Evolutionary conservation across 2,888 invertebrate genomes (phyloP).

Genomic region (Bursaphelenchus okinawaensis): DNA sequence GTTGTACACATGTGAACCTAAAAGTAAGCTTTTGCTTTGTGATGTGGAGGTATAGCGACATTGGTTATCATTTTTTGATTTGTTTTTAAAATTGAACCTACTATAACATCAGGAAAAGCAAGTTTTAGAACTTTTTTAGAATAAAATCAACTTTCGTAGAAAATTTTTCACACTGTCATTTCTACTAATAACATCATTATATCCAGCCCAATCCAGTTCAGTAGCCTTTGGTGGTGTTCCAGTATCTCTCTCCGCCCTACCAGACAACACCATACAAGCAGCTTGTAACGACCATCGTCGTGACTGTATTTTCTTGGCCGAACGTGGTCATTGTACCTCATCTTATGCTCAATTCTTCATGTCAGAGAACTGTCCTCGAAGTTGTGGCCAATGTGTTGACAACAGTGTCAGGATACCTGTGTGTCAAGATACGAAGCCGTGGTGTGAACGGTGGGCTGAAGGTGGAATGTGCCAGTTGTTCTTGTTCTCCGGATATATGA

Average conservation of each 20-base stretch:
- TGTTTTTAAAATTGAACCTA: too few relatives aligned
- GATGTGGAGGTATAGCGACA: too few relatives aligned
- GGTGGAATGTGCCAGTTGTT: slow-evolving; percentile 49
- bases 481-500: slow-evolving; percentile 52
- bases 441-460: slow-evolving; percentile 53
- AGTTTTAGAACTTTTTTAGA: too few relatives aligned
- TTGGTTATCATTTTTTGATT: too few relatives aligned
- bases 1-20: slow-evolving; percentile 53
- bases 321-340: slow-evolving; percentile 52
- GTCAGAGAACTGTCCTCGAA: slow-evolving; percentile 47
- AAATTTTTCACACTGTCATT: too few relatives aligned
- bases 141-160: too few relatives aligned
- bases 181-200: too few relatives aligned
- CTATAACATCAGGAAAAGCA: too few relatives aligned
- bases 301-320: slow-evolving; percentile 47
- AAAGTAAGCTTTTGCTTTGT: slow-evolving; percentile 14
- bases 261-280: slow-evolving; percentile 22
- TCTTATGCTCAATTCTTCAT: slow-evolving; percentile 47
- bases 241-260: slow-evolving; percentile 21
- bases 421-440: slow-evolving; percentile 37
- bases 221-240: neutral
- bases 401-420: neutral
- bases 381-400: slow-evolving; percentile 40
- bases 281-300: slow-evolving; percentile 34
- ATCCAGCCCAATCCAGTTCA: neutral